phyloP scores from a whole-genome alignment of 1,140 invertebrate genomes.

The Argopecten irradians region DNA sequence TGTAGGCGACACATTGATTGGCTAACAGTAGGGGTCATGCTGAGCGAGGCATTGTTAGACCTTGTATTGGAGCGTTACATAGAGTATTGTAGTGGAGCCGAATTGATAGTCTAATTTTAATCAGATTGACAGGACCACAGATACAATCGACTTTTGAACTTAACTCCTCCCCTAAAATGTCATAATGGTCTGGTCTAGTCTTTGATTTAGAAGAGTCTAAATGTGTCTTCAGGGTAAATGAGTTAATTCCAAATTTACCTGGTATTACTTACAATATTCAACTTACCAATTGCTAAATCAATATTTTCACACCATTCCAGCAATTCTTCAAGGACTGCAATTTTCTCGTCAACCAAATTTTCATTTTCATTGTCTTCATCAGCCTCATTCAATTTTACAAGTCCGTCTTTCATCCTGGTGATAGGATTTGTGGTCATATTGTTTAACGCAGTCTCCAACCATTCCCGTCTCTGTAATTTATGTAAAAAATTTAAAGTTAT shows the following conservation, averaged over 20 bases:
- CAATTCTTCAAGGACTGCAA: slow-evolving; percentile 81
- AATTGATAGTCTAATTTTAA: neutral
- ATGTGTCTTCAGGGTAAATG: no score
- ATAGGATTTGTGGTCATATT: slow-evolving; percentile 83
- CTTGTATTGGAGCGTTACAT: no score
- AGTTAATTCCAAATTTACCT: neutral
- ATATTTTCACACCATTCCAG: slow-evolving; percentile 83
- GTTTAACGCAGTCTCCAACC: slow-evolving; percentile 83
- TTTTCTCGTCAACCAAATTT: slow-evolving; percentile 77
- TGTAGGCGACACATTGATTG: no score
- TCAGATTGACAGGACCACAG: neutral
- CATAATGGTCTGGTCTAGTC: no score
- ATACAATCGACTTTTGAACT: neutral
- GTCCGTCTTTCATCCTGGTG: slow-evolving; percentile 81
- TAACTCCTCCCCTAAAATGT: neutral
- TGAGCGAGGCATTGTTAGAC: no score
- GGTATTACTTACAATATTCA: neutral
- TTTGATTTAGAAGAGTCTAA: no score
- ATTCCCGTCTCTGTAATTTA: slow-evolving; percentile 84
- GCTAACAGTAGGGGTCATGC: no score
- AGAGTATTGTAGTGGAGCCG: no score
- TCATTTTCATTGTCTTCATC: slow-evolving; percentile 66
- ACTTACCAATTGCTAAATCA: slow-evolving; percentile 85
- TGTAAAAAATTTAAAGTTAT: no score
- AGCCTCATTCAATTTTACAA: slow-evolving; percentile 80